Evolutionary conservation across 2,797 vertebrate species (phyloP).

Genomic region (Coendou prehensilis): DNA sequence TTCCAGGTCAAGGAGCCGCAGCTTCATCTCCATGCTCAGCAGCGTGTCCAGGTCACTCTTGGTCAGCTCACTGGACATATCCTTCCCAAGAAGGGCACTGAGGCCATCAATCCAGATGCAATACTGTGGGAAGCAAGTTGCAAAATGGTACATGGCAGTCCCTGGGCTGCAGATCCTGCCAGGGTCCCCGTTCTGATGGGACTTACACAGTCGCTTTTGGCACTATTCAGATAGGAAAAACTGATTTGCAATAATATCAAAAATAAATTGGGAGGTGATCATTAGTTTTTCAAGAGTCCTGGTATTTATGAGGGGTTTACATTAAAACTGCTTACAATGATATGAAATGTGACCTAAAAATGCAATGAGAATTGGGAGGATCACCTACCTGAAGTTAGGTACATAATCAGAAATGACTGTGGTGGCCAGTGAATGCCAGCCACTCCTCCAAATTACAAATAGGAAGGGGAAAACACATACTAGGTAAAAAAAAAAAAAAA

Average conservation of each 20-base stretch:
- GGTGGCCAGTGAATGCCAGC: neutral
- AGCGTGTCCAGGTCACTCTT: constrained; percentile 98
- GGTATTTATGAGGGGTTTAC: neutral
- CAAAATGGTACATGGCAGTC: neutral
- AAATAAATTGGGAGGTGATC: neutral
- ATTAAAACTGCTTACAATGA: neutral
- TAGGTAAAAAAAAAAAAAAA: neutral
- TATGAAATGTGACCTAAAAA: constrained; percentile 15
- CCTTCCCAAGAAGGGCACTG: constrained; percentile 96
- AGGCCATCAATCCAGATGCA: constrained; percentile 99
- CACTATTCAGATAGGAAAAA: neutral
- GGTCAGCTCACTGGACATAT: constrained; percentile 98
- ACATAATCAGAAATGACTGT: neutral
- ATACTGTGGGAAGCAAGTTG: constrained; percentile 90
- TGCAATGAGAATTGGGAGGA: neutral
- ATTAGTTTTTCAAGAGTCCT: neutral
- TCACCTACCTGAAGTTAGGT: neutral
- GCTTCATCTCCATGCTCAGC: constrained; percentile 99
- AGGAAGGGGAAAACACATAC: too few species aligned
- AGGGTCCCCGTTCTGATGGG: neutral
- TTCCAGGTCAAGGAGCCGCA: constrained; percentile 98
- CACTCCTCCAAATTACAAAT: neutral
- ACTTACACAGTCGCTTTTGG: neutral
- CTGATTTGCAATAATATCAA: neutral
- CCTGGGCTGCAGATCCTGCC: neutral